phyloP scores from a whole-genome alignment of 2,888 invertebrate genomes.

The Drosophila flavopinicola region DNA sequence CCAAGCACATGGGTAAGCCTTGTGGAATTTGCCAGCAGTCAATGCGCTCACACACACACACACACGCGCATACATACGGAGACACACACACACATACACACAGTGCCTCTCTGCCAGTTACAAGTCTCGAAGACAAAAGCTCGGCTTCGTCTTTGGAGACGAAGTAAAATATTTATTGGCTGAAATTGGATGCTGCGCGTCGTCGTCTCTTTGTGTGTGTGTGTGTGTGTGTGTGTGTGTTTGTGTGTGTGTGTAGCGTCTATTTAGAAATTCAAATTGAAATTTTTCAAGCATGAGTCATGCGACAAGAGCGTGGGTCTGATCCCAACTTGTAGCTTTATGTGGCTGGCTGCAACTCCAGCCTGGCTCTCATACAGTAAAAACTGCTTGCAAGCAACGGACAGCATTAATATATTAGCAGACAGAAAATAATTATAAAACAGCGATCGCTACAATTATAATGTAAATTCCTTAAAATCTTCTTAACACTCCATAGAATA shows the following conservation, averaged over 20 bases:
- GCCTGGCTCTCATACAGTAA: conserved; percentile 4
- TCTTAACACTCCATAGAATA: no score
- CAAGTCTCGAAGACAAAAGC: conserved; percentile 60
- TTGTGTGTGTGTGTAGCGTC: conserved; percentile 56
- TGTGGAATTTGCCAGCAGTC: conserved; percentile 65
- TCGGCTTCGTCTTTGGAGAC: conserved; percentile 59
- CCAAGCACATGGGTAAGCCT: conserved; percentile 62
- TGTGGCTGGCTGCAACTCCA: conserved; percentile 14
- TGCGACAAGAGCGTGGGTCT: conserved; percentile 55
- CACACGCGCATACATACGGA: conserved; percentile 11
- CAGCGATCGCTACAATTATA: no score
- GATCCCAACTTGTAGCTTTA: conserved; percentile 24
- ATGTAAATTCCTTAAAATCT: no score
- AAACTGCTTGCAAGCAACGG: conserved; percentile 2
- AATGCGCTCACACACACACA: conserved; percentile 46
- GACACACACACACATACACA: conserved; percentile 16
- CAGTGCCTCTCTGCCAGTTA: conserved; percentile 43
- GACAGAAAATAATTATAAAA: no score
- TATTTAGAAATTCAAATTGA: conserved; percentile 77
- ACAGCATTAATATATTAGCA: not conserved
- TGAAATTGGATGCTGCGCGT: conserved; percentile 75
- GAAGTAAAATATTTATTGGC: conserved; percentile 72
- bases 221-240: conserved; percentile 16
- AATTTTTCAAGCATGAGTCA: conserved; percentile 72
- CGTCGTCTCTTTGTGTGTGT: conserved; percentile 27